phyloP scores from a whole-genome alignment of 2,113 vertebrate genomes.

The Campylorhamphus procurvoides region DNA sequence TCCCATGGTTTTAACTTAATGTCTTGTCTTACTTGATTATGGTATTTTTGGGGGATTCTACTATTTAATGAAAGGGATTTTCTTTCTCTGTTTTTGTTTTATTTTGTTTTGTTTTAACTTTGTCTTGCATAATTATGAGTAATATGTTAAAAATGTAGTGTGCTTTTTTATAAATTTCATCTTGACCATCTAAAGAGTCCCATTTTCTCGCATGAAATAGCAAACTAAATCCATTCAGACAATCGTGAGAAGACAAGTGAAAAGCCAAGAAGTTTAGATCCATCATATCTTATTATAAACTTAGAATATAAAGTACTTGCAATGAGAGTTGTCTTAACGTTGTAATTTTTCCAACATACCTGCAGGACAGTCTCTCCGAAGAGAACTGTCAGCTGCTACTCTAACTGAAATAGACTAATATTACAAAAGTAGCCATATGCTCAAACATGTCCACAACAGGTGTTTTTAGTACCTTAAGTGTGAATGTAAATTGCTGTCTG shows the following conservation, averaged over 20 bases:
- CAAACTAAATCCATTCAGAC: background rate
- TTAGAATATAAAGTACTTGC: background rate
- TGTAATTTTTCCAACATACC: background rate
- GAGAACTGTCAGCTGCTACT: background rate
- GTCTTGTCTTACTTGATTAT: too few relatives aligned
- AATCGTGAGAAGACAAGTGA: background rate
- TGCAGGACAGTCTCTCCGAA: background rate
- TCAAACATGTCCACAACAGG: too few relatives aligned
- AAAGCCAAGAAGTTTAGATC: background rate
- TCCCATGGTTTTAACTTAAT: background rate
- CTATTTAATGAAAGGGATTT: background rate
- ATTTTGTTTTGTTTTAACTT: background rate
- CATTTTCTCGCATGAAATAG: background rate
- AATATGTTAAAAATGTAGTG: background rate
- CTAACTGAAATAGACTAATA: too few relatives aligned
- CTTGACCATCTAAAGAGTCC: background rate
- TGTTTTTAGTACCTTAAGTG: too few relatives aligned
- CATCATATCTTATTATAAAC: background rate
- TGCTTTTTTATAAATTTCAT: background rate
- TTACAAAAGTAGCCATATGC: too few relatives aligned
- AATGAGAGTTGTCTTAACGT: background rate
- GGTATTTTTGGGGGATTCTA: background rate
- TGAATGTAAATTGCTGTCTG: too few relatives aligned
- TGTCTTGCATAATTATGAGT: background rate
- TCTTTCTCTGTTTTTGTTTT: background rate